These are phyloP conservation scores for Campodea augens DNA, from an alignment of 1,140 invertebrate species.

Conservation along the genomic window DNA sequence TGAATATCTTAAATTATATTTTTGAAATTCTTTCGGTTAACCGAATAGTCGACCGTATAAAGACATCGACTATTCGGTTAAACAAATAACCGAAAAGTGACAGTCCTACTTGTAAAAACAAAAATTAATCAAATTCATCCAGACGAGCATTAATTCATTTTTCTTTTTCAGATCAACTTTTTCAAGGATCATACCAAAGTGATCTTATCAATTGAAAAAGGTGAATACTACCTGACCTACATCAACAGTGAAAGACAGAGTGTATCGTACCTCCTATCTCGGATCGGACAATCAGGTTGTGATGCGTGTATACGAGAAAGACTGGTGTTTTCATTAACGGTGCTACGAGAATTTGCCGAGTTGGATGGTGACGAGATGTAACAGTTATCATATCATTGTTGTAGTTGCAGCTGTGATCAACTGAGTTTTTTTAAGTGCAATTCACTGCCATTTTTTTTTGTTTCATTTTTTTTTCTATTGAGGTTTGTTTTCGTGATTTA, in stretches of 20 bases:
- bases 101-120: background rate
- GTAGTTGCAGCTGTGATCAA: too few species aligned
- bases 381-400: too few species aligned
- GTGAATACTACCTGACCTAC: conserved; percentile 30
- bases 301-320: conserved; percentile 32
- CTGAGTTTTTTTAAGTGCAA: too few species aligned
- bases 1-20: too few species aligned
- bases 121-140: background rate
- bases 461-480: too few species aligned
- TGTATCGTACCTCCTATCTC: conserved; percentile 35
- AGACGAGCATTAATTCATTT: background rate
- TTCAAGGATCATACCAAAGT: conserved; percentile 42
- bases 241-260: conserved; percentile 35
- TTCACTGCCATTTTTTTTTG: too few species aligned
- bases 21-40: too few species aligned
- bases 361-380: conserved; percentile 20
- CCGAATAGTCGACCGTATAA: too few species aligned
- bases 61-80: too few species aligned
- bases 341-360: conserved; percentile 29
- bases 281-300: conserved; percentile 36
- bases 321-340: conserved; percentile 34
- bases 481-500: too few species aligned
- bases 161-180: conserved; percentile 33
- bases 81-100: too few species aligned
- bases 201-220: conserved; percentile 23